Evolutionary conservation across 2,113 vertebrate genomes (phyloP), one percentile per base, ranked within the genome.

Genomic region (Euleptes europaea): DNA sequence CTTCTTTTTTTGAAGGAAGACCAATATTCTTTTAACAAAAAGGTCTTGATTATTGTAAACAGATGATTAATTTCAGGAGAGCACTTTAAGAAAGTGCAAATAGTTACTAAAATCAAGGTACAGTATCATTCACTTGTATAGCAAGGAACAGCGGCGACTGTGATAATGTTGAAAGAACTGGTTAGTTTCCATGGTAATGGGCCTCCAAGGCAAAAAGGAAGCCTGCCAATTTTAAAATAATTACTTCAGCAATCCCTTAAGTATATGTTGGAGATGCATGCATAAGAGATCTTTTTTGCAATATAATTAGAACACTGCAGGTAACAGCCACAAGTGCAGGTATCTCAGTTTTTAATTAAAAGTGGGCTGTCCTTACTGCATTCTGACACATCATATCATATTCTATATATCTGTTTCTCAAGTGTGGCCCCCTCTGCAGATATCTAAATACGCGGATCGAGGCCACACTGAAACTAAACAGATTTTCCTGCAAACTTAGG

Each of bases 171-270:
- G 49, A 33, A 65, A 67, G 44, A 84, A 78, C 49, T 38, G 42
- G 69, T 78, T 78, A 60, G 83, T 84, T 84, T 84, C 83, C 83
- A 78, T 84, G 66, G 75, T 26, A 28, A 84, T 84, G 35, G 80
- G 66, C 49, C 78, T 84, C 35, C 38, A 57, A 71, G 75, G 75
- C 70, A 23, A 51, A 84, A 57, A 70, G 35, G 47, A 69, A 71
- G 35, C 66, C 66, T 28, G 31, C 40, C 66, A 60, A 8, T 71
- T 72, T 70, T 70, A 35, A 71, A 71, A 71, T 70, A 44, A 78
- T 78, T 71, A 60, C 31, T 54, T 69, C n/a, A 78, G 31, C 33
- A 21, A 78, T 71, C 40, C 49, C 66, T 60, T 54, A 71, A 67
- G 66, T 70, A 60, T 44, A 28, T 78, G 33, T 57, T 28, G 57